Base-by-base conservation (phyloP, 2,888 invertebrate genomes). In the Mallateleia sp. region DNA sequence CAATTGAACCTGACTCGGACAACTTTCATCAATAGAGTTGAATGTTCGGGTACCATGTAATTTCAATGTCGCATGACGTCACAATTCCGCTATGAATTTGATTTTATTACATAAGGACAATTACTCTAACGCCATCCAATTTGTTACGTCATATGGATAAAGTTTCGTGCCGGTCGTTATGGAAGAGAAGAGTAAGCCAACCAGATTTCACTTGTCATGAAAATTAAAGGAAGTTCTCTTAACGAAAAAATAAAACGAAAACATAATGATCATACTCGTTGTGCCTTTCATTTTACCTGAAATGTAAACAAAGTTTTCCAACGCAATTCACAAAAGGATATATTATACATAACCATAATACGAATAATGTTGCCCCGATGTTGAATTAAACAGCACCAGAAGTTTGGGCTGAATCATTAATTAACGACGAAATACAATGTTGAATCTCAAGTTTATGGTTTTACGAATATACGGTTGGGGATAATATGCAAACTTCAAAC, bases 31-130 rank as follows among this genome's bases (percentile, higher is more conserved):
- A 75, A 52, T 54, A 64, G 47, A 52, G 38, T 18, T 50, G 47
- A 60, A 47, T 28, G 52, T 34, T 38, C 52, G 22, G 28, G 25
- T 25, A 60, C 64, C 42, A 25, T 52, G 22, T 25, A 42, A 54
- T 64, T 64, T 64, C 52, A 75, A 75, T 64, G 64, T 75, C 54
- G 64, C 64, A 60, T 64, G 54, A 64, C 75, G 54, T 75, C 75
- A 72, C 24, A 4, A 22, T 47, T 25, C 45, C 25, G 28, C 58
- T 8, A 50, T 22, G 32, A 25, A 22, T 47, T 58, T 47, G 25
- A 60, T 38, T 24, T 74, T 62, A 62, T 74, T 58, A 71, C 32
- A 62, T 24, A 50, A 60, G 50, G 11, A 20, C n/a, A 50, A 50
- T 58, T 34, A 52, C 50, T 62, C 20, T 42, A 25, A 58, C 20